Evolutionary conservation across 2,888 invertebrate species (phyloP).

Genomic region (Oasisia sp.): DNA sequence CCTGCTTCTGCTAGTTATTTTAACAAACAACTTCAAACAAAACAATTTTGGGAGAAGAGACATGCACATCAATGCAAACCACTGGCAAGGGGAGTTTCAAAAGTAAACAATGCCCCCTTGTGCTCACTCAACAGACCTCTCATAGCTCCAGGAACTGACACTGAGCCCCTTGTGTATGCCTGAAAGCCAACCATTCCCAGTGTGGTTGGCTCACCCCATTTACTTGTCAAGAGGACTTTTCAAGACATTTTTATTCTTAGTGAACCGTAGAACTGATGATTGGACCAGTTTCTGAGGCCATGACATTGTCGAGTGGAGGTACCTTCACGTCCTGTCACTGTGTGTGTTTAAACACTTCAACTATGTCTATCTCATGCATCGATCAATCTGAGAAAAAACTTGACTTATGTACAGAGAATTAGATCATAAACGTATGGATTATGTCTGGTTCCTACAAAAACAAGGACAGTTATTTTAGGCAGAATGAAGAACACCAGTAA

Average conservation of each 20-base stretch:
- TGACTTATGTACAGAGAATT: not conserved
- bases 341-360: not conserved
- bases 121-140: not conserved
- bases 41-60: not conserved
- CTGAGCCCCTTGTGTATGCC: not conserved
- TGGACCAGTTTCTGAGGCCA: not conserved
- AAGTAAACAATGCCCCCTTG: not conserved
- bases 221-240: not conserved
- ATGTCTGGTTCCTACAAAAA: not conserved
- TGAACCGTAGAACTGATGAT: not conserved
- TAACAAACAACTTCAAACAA: not conserved
- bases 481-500: not conserved
- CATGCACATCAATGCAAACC: not conserved
- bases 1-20: not conserved
- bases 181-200: not conserved
- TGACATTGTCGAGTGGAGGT: not conserved
- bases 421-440: not conserved
- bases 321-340: not conserved
- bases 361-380: not conserved
- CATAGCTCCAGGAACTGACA: not conserved
- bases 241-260: not conserved
- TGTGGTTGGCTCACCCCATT: not conserved
- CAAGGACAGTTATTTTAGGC: not conserved
- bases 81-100: not conserved
- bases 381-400: not conserved